Evolutionary conservation across 2,113 vertebrate species (phyloP).

Genomic region (Orycteropus afer): DNA sequence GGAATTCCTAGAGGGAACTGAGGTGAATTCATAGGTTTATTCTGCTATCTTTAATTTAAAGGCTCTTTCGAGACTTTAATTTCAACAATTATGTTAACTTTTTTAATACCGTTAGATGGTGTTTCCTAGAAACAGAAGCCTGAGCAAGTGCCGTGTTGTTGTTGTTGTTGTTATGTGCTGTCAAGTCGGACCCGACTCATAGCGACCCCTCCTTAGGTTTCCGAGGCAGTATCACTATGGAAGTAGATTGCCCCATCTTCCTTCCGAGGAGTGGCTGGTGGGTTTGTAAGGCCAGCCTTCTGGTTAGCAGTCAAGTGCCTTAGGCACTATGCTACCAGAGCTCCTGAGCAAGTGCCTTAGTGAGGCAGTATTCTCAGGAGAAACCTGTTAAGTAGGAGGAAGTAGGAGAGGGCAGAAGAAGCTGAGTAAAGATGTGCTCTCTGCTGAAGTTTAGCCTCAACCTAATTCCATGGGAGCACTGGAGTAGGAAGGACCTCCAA

Average conservation of each 20-base stretch:
- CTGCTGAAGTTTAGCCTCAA: background rate
- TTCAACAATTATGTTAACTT: conserved; percentile 43
- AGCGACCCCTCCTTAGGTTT: too few relatives aligned
- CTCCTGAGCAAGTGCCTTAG: background rate
- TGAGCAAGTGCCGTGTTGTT: background rate
- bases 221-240: too few relatives aligned
- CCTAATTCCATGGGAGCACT: background rate
- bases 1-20: background rate
- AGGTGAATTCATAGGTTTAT: background rate
- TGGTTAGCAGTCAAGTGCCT: too few relatives aligned
- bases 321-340: too few relatives aligned
- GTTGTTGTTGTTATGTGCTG: too few relatives aligned
- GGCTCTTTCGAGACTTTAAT: background rate
- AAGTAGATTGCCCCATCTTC: too few relatives aligned
- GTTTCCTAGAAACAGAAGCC: background rate
- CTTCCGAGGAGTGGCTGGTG: too few relatives aligned
- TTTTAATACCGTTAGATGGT: conserved; percentile 18
- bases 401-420: background rate
- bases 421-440: background rate
- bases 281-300: too few relatives aligned
- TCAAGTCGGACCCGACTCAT: too few relatives aligned
- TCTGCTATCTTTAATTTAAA: conserved; percentile 29
- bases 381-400: background rate
- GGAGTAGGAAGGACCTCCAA: background rate
- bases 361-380: background rate